phyloP scores from a whole-genome alignment of 2,888 invertebrate genomes.

The Cataglyphis cursor region DNA sequence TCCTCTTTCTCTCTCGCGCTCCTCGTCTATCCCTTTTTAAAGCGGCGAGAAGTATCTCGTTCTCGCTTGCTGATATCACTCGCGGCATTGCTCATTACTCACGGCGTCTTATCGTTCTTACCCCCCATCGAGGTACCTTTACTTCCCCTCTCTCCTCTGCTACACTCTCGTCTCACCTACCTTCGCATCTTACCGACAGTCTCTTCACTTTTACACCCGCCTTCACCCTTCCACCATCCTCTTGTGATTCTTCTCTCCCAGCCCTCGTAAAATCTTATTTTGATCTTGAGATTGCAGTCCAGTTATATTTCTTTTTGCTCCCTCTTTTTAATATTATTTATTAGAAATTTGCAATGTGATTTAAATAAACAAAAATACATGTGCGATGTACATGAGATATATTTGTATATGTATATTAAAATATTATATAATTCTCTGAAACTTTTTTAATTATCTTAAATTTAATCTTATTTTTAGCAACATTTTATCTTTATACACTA shows the following conservation, averaged over 20 bases:
- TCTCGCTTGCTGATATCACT: constrained; percentile 85
- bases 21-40: constrained; percentile 60
- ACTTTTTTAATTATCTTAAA: constrained; percentile 1
- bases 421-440: background rate
- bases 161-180: constrained; percentile 68
- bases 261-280: constrained; percentile 62
- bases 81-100: constrained; percentile 86
- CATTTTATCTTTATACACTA: background rate
- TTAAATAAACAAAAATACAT: background rate
- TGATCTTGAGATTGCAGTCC: constrained; percentile 46
- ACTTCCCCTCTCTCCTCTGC: constrained; percentile 68
- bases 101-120: constrained; percentile 85
- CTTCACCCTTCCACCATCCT: constrained; percentile 57
- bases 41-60: constrained; percentile 77
- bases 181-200: constrained; percentile 70
- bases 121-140: constrained; percentile 79
- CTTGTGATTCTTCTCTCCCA: constrained; percentile 32
- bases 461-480: background rate
- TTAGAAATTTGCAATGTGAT: constrained; percentile 1
- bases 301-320: constrained; percentile 30
- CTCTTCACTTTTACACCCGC: constrained; percentile 63
- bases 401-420: background rate
- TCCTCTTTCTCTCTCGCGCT: constrained; percentile 48
- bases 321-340: constrained; percentile 12
- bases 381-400: background rate